phyloP scores from a whole-genome alignment of 2,797 vertebrate species.

The Eulemur mongoz region DNA sequence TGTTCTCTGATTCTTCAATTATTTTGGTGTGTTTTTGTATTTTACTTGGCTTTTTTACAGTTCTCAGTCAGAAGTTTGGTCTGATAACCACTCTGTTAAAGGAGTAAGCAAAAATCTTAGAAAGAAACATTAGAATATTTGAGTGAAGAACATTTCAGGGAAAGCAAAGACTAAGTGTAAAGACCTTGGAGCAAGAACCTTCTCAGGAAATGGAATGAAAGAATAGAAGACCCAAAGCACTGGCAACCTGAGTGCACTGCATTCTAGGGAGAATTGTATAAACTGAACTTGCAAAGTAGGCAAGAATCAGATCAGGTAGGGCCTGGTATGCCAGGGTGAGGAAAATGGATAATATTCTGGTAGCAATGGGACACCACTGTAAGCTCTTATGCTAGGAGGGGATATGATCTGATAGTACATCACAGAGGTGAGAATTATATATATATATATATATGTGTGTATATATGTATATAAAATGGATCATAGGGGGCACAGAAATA shows the following conservation, averaged over 20 bases:
- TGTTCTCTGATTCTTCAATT: background rate
- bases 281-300: background rate
- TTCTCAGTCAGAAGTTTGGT: background rate
- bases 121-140: background rate
- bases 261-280: background rate
- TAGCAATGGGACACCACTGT: background rate
- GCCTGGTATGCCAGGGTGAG: background rate
- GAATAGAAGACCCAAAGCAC: background rate
- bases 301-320: background rate
- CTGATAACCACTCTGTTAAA: background rate
- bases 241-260: background rate
- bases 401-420: background rate
- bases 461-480: background rate
- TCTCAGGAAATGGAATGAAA: background rate
- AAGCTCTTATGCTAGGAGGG: background rate
- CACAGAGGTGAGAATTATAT: background rate
- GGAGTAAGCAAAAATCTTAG: background rate
- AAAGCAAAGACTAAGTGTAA: background rate
- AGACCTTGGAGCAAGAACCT: background rate
- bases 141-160: background rate
- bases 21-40: background rate
- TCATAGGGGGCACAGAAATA: background rate
- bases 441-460: background rate
- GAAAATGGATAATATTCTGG: background rate
- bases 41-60: background rate